Evolutionary conservation across 1,140 invertebrate genomes (phyloP).

Genomic region (Phortica variegata): DNA sequence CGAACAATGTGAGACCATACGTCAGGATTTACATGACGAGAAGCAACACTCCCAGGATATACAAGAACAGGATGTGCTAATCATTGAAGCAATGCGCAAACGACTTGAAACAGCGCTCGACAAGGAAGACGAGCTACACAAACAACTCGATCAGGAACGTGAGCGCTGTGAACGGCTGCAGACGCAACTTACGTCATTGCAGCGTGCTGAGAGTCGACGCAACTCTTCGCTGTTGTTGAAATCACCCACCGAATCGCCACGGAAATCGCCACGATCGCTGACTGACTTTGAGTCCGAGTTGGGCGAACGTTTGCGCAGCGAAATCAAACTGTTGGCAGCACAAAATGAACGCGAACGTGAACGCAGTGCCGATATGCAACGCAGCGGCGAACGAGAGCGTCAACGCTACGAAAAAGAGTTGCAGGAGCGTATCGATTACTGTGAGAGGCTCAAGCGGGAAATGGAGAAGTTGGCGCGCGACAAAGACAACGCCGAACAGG

Average conservation of each 20-base stretch:
- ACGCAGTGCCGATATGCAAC: constrained; percentile 57
- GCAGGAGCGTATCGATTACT: constrained; percentile 60
- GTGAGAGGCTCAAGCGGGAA: constrained; percentile 59
- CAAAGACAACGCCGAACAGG: constrained; percentile 42
- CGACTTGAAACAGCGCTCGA: constrained; percentile 64
- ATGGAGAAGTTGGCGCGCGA: constrained; percentile 48
- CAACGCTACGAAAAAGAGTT: constrained; percentile 60
- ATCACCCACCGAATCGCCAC: constrained; percentile 43
- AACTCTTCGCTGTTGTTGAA: constrained; percentile 39
- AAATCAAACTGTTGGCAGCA: constrained; percentile 59
- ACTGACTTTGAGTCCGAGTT: constrained; percentile 57
- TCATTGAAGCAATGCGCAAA: constrained; percentile 65
- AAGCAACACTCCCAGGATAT: constrained; percentile 59
- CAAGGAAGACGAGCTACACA: constrained; percentile 65
- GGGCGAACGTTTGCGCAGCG: constrained; percentile 58
- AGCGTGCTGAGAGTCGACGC: constrained; percentile 43
- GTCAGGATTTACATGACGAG: constrained; percentile 59
- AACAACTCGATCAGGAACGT: constrained; percentile 61
- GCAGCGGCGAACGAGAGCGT: constrained; percentile 57
- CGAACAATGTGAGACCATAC: constrained; percentile 58
- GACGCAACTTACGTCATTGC: constrained; percentile 43
- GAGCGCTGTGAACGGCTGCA: constrained; percentile 60
- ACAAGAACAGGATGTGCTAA: constrained; percentile 64
- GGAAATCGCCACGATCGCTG: constrained; percentile 37
- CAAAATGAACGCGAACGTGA: constrained; percentile 60